These are phyloP conservation scores for Apocheima hispidaria DNA, from an alignment of 2,888 invertebrate genomes.

Conservation along the genomic window DNA sequence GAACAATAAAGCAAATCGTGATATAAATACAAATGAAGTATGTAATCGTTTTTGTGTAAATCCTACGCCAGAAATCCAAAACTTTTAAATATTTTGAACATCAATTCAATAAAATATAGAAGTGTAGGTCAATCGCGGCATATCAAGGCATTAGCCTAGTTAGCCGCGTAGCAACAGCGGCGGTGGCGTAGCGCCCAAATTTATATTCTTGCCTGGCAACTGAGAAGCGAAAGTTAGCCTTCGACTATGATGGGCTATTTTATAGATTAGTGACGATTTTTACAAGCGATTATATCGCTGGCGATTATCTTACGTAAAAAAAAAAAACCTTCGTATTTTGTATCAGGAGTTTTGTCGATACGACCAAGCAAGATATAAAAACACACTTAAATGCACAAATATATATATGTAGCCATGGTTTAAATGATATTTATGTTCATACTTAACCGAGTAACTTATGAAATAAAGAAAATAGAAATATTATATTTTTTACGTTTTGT, in stretches of 20 bases:
- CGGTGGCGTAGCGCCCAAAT: slow-evolving; percentile 2
- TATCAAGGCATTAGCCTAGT: slow-evolving; percentile 22
- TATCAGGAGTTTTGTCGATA: too few relatives aligned
- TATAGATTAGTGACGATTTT: background rate
- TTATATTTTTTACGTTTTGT: too few relatives aligned
- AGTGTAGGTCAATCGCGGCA: slow-evolving; percentile 10
- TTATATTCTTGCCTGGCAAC: slow-evolving; percentile 18
- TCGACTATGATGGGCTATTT: slow-evolving; percentile 8
- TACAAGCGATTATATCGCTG: background rate
- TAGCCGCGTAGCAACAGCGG: slow-evolving; percentile 19
- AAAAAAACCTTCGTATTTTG: too few relatives aligned
- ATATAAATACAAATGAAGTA: too few relatives aligned
- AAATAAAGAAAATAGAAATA: too few relatives aligned
- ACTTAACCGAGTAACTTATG: too few relatives aligned
- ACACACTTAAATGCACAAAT: too few relatives aligned
- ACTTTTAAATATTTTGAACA: background rate
- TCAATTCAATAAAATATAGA: slow-evolving; percentile 6
- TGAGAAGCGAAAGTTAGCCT: slow-evolving; percentile 18
- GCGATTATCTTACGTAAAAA: too few relatives aligned
- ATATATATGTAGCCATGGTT: too few relatives aligned
- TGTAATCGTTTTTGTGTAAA: slow-evolving; percentile 4
- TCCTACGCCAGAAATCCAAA: background rate
- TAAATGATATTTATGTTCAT: too few relatives aligned
- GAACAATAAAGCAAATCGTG: too few relatives aligned
- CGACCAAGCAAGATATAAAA: too few relatives aligned